A percentile compares a stretch with the other conserved stretches of the same genome.
Evolutionary conservation across 2,888 invertebrate species (phyloP).

Genomic region (Pristionchus fissidentatus): DNA sequence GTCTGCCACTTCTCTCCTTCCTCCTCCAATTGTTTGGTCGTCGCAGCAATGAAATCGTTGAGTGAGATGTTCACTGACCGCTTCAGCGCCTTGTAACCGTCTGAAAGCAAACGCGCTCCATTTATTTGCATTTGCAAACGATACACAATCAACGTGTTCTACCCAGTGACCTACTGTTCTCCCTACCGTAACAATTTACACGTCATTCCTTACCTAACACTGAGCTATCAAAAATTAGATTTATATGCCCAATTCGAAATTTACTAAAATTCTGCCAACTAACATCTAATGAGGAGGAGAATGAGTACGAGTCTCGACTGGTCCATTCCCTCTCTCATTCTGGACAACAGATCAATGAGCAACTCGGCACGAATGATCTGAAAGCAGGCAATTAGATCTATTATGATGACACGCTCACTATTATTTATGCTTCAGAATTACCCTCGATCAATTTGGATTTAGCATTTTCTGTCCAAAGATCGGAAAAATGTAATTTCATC

Average conservation of each 20-base stretch:
- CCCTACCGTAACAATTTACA: too few species aligned
- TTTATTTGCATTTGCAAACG: not conserved
- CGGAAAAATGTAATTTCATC: too few species aligned
- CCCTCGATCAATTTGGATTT: too few species aligned
- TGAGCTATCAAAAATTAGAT: not conserved
- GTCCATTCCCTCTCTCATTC: conserved; percentile 81
- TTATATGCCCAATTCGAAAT: not conserved
- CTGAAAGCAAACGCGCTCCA: conserved; percentile 80
- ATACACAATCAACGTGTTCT: not conserved
- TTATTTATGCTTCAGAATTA: too few species aligned
- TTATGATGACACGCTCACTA: too few species aligned
- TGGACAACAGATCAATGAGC: conserved; percentile 86
- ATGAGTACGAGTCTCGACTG: conserved; percentile 90
- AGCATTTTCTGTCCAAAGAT: too few species aligned
- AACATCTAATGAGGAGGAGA: conserved; percentile 83
- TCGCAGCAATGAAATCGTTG: conserved; percentile 1
- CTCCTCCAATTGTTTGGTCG: conserved; percentile 21
- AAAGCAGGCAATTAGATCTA: conserved; percentile 50
- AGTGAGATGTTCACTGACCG: conserved; percentile 45
- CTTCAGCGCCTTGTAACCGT: conserved; percentile 58
- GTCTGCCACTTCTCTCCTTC: conserved; percentile 10
- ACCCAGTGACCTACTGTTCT: too few species aligned
- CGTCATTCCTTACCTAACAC: too few species aligned
- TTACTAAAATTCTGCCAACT: not conserved
- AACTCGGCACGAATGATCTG: conserved; percentile 86